phyloP scores from a whole-genome alignment of 2,113 vertebrate genomes.

The Dinomys branickii region DNA sequence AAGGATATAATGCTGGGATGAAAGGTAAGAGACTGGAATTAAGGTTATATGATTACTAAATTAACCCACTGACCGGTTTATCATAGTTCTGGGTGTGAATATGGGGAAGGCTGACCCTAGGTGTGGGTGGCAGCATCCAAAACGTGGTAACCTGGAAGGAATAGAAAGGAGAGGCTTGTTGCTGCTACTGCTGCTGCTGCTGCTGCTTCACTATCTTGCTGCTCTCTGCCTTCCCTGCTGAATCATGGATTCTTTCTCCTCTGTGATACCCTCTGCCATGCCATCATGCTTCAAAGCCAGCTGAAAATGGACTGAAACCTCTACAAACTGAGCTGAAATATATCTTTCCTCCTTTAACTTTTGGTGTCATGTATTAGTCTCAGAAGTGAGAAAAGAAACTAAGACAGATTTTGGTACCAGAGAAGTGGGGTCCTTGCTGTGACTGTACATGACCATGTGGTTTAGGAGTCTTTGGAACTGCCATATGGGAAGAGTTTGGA shows the following conservation, averaged over 20 bases:
- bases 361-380: neutral
- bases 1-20: too few species aligned
- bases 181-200: neutral
- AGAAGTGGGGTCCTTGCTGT: neutral
- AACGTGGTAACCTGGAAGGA: neutral
- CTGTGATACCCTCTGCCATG: neutral
- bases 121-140: too few species aligned
- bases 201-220: neutral
- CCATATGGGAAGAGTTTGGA: neutral
- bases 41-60: too few species aligned
- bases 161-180: neutral
- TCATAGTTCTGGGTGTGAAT: too few species aligned
- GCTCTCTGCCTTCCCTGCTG: neutral
- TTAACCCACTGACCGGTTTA: too few species aligned
- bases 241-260: neutral
- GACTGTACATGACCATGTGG: neutral
- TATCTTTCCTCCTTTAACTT: neutral
- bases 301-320: neutral
- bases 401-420: neutral
- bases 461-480: neutral
- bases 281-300: neutral
- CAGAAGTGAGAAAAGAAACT: neutral
- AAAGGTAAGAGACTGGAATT: too few species aligned
- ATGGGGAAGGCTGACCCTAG: too few species aligned
- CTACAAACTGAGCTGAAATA: neutral